Evolutionary conservation across 2,113 vertebrate species (phyloP), one percentile per base, ranked within the genome.

Genomic region (Podarcis raffonei): DNA sequence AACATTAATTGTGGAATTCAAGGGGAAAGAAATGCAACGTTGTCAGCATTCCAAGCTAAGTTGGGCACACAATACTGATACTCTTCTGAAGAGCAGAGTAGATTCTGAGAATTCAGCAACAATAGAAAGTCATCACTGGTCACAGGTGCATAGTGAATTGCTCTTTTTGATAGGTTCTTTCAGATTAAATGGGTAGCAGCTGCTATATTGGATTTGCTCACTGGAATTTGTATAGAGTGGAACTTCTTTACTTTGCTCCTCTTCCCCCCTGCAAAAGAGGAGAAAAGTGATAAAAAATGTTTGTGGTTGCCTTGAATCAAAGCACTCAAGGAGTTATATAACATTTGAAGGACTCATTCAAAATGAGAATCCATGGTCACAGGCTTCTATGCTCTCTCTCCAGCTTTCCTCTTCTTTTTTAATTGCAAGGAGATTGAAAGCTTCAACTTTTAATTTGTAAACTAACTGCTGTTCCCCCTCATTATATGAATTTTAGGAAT

Each of bases 91-190:
- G 86, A 92, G 90, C 93, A 92, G 76, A 23, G 15, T 81, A 0
- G 12, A 82, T 83, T 91, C 92, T 39, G 74, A 95, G 94, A 93
- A 94, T 89, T 89, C 92, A 92, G 89, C 69, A 92, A 95, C 95
- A 96, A 94, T 6, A 88, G 91, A 62, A 89, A 96, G 90, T 89
- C 94, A 91, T 95, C 96, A 39, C 72, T 1, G 9, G 94, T 90
- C 95, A 95, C 97, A 97, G 97, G 96, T 97, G 97, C 95, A 97
- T 97, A 95, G 93, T 95, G 95, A 92, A 89, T 1, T 90, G 91
- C 87, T 94, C 95, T 94, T 92, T 96, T 94, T 94, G 92, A 95
- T 92, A 84, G 86, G 76, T 95, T 95, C 92, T 89, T 96, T 95
- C 93, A 91, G 95, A 96, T 96, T 96, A 96, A 96, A 95, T 97